Base-by-base conservation (phyloP, 1,140 invertebrate species). In the Chironomus striatipennis region DNA sequence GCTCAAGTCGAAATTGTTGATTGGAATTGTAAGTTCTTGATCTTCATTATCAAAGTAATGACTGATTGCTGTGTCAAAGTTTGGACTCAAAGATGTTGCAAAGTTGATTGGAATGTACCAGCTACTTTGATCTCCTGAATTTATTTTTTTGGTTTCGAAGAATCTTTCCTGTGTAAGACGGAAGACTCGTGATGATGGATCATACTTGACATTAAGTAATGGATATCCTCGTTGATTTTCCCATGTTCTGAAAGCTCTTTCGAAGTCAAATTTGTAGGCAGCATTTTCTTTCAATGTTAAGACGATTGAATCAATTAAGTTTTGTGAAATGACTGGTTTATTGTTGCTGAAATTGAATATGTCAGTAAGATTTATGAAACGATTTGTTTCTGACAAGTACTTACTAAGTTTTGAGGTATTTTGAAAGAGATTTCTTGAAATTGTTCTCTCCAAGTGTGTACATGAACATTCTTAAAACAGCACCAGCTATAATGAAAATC, bases 381-480 rank as follows among this genome's bases (percentile, higher is more conserved):
- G 15, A 47, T 7, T 47, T 2, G 43, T 7, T 47, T 47, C 15
- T 47, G 9, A 7, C 1, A 15, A 15, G 1, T 47, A 47, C 24
- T 34, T 34, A 34, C 24, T 34, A 47, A 89, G 91, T 0, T 47
- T 47, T 15, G 1, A 47, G 8, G 43, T 10, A 47, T 47, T 47
- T 47, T 7, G 2, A 7, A 47, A 47, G 2, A 4, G 24, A 1
- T 34, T 34, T 34, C 24, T 34, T 34, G 24, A 34, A 34, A 34
- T 34, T 47, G 7, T 8, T 47, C 7, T 47, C 43, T 0, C 93
- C 92, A 0, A 98, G 84, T 77, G 97, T 96, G 80, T 94, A 88
- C 76, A 93, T 88, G 92, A 97, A 95, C 96, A 98, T 98, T 73
- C 95, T 86, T 43, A 98, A 89, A 17, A 98, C 85, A 9, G 83